Evolutionary conservation across 2,113 vertebrate genomes (phyloP), one percentile per base, ranked within the genome.

Genomic region (Cynopterus brachyotis): DNA sequence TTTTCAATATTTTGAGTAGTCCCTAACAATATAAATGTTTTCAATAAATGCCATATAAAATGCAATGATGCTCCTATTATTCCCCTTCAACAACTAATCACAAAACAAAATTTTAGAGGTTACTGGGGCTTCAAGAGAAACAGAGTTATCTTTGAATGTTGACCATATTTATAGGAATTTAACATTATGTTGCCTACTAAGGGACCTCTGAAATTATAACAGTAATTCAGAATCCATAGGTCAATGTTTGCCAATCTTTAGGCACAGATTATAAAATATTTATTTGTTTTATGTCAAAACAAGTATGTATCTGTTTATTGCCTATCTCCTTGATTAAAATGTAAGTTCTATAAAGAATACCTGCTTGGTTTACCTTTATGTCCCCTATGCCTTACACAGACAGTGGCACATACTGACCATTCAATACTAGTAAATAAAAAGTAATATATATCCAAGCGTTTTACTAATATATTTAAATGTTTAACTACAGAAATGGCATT

Each of bases 91-190:
- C 35, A 81, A 80, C 59, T 4, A 64, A 47, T 92, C 35, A 20
- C 28, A 78, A 86, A 88, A 40, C 5, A 76, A 86, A 95, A 93
- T 47, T 69, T 92, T 69, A 75, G 9, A 92, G n/a, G 11, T 94
- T 4, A 76, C 7, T 57, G 5, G 20, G 6, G 2, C 16, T 75
- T 80, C 9, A 66, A 53, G 6, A 92, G 6, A 37, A 76, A 59
- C 8, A 53, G 9, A 64, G 19, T 55, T 80, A 47, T 9, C 30
- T 85, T 69, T 81, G 6, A 12, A 37, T 53, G 0, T 73, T 64
- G 8, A 7, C 1, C n/a, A 35, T 76, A 82, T 40, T 47, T 72
- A 7, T 32, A 78, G 17, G 37, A 17, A 86, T 50, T 94, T 89
- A 86, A 69, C 1, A 82, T 55, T 72, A 78, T 28, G 2, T 12